Evolutionary conservation across 2,888 invertebrate species (phyloP), one percentile per base, ranked within the genome.

Genomic region (Scaptomyza parva): DNA sequence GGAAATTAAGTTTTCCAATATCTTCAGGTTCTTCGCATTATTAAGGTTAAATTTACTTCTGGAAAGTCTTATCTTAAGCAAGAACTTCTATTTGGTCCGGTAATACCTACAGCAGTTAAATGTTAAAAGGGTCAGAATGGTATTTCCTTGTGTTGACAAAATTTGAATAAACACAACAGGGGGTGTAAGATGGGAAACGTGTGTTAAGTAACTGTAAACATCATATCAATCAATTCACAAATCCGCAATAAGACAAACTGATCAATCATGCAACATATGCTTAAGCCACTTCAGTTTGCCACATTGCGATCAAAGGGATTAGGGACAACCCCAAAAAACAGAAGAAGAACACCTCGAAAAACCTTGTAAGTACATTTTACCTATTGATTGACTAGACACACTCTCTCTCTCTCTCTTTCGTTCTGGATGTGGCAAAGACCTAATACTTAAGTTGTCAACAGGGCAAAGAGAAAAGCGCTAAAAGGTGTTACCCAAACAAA

Each of bases 401-500:
- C 24, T 43, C 5, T n/a, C n/a, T 0, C 3, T 14, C 17, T 35
- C 20, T 43, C 24, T 43, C 5, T n/a, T 18, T 0, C 3, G 12
- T 9, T 62, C 48, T 35, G 35, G 14, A 14, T 35, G 14, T 35
- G 8, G 33, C 43, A 37, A n/a, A 50, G 51, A 41, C 37, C 57
- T 52, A 22, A 12, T 45, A 37, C 76, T 71, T 62, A 63, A 72
- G 77, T 63, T 74, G 72, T 68, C 77, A 74, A 60, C 77, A 39
- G n/a, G 17, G 20, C 18, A 22, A 26, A 18, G 26, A 47, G 47
- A 17, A 53, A 48, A 57, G 41, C 55, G 28, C 59, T 41, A 43
- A 74, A 71, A 76, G 77, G 77, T 74, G 77, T 70, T 76, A 26
- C 61, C 55, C 71, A 58, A 52, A 30, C 52, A 61, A 67, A 33